These are phyloP conservation scores for Stegostoma tigrinum DNA, from an alignment of 2,113 vertebrate species.

Conservation along the genomic window DNA sequence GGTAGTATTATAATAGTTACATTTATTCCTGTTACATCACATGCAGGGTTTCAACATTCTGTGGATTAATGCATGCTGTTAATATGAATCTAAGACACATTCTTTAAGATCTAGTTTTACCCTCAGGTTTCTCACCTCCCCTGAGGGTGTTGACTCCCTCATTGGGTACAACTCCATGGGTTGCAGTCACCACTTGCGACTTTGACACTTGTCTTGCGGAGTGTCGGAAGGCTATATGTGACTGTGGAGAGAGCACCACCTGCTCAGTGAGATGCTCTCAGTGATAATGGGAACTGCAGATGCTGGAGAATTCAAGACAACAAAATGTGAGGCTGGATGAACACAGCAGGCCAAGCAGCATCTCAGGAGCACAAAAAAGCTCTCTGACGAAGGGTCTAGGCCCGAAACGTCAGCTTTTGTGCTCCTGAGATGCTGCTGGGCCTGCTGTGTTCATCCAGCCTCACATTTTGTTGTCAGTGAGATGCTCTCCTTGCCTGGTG, in stretches of 20 bases:
- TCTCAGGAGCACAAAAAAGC: no score
- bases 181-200: background rate
- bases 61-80: background rate
- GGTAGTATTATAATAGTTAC: background rate
- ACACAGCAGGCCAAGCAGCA: no score
- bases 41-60: background rate
- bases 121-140: slow-evolving; percentile 1
- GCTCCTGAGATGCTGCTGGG: no score
- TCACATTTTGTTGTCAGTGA: no score
- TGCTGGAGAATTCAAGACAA: no score
- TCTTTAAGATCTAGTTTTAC: background rate
- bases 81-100: background rate
- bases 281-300: no score
- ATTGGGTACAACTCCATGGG: background rate
- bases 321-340: no score
- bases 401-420: no score
- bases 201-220: background rate
- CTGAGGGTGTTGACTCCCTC: background rate
- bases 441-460: no score
- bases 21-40: background rate
- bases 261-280: background rate
- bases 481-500: background rate
- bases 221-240: background rate
- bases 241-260: background rate
- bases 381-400: no score